These are phyloP conservation scores for Arrhopalites spinosus DNA, from an alignment of 2,888 invertebrate species.

Conservation along the genomic window DNA sequence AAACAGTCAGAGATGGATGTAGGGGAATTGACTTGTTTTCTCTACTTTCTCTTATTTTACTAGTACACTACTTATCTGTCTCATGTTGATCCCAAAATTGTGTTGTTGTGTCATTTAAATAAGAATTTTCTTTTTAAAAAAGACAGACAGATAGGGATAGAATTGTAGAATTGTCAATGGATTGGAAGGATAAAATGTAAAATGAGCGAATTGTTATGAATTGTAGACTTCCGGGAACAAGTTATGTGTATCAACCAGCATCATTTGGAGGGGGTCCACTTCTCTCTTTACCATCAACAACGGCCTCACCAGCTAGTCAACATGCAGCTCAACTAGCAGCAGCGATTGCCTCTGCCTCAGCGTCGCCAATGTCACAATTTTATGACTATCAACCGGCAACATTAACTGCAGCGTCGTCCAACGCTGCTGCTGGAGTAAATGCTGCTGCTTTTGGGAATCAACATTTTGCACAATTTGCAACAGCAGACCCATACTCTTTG, in stretches of 20 bases:
- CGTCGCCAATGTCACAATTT: constrained; percentile 31
- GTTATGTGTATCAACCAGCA: constrained; percentile 50
- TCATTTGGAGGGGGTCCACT: constrained; percentile 71
- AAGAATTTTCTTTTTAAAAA: too few relatives aligned
- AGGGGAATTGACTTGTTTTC: too few relatives aligned
- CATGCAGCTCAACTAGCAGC: constrained; percentile 39
- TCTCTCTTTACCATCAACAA: constrained; percentile 45
- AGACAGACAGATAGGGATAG: too few relatives aligned
- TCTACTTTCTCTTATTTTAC: too few relatives aligned
- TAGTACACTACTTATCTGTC: too few relatives aligned
- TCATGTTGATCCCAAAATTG: too few relatives aligned
- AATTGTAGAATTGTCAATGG: too few relatives aligned
- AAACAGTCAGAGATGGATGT: too few relatives aligned
- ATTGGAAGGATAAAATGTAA: too few relatives aligned
- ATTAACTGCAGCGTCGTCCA: constrained; percentile 22
- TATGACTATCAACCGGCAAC: constrained; percentile 39
- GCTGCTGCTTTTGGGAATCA: constrained; percentile 39
- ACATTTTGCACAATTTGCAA: constrained; percentile 46
- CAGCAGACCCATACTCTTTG: constrained; percentile 45
- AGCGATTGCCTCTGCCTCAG: constrained; percentile 41
- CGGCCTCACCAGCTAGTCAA: constrained; percentile 43
- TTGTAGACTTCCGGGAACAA: constrained; percentile 32
- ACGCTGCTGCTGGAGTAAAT: constrained; percentile 23
- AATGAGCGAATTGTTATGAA: too few relatives aligned
- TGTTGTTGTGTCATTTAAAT: too few relatives aligned